Base-by-base conservation (phyloP, 2,888 invertebrate species). In the Melanotus villosus region DNA sequence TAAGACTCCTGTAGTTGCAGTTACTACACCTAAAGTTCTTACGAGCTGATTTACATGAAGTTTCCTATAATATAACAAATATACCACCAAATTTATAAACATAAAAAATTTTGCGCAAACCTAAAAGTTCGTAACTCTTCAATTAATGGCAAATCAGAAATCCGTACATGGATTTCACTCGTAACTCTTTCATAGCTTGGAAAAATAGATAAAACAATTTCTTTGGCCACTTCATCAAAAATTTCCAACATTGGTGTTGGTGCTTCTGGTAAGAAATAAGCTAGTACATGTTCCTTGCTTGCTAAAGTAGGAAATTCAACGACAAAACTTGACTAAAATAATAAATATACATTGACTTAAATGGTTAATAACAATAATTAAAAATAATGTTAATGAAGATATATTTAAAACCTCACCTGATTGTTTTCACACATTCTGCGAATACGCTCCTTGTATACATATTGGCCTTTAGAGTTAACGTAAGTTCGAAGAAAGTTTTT, bases 221-320 rank as follows among this genome's bases (percentile, higher is more conserved):
- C 93, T 82, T 94, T 95, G n/a, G 95, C 95, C 0, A 97, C 96
- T 85, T 95, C 93, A 84, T 98, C 96, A 83, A 99, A 97, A 73
- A 98, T 96, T 82, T 94, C 92, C n/a, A 99, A 85, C 94, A 99
- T 96, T 86, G 98, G 97, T 74, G 93, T 90, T 0, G 99, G 99
- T 0, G 99, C 99, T 84, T 99, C 99, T 0, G 99, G 99, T 56
- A 99, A 83, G 84, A 99, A 99, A 84, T 96, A 99, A 0, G 98
- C 98, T 50, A 99, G 86, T 0, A 96, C 96, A 82, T 97, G 96
- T 81, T 98, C 97, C 77, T 93, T 91, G 56, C 93, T 89, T 0
- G 97, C 98, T 73, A 99, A 86, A 76, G 94, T 91, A 52, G 95
- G 93, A 85, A 98, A 99, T 79, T 98, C 97, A 0, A 99, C 94